Evolutionary conservation across 2,888 invertebrate species (phyloP).

Genomic region (Ormia ochracea): DNA sequence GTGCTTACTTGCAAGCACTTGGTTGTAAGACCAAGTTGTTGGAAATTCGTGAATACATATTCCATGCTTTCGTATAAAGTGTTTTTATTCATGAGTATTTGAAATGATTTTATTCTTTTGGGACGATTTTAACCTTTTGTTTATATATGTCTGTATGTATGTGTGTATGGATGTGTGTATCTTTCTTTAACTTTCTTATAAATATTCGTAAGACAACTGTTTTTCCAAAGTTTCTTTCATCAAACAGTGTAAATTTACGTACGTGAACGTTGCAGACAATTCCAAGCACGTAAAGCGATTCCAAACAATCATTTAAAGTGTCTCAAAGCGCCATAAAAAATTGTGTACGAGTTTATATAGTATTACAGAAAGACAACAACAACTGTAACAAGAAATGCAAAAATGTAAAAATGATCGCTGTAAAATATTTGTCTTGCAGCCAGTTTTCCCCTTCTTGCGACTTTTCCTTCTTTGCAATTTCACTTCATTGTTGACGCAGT

Average conservation of each 20-base stretch:
- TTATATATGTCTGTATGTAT: neutral
- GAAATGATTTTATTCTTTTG: too few relatives aligned
- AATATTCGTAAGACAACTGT: slow-evolving; percentile 10
- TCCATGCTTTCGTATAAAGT: too few relatives aligned
- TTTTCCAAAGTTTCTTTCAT: neutral
- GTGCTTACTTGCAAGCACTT: too few relatives aligned
- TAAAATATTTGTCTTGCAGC: slow-evolving; percentile 19
- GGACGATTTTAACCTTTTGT: too few relatives aligned
- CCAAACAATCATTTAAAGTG: slow-evolving; percentile 58
- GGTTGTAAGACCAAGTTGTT: too few relatives aligned
- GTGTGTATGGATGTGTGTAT: neutral
- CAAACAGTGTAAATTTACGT: neutral
- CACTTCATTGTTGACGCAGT: slow-evolving; percentile 3
- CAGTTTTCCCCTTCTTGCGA: slow-evolving; percentile 5
- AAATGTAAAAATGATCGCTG: slow-evolving; percentile 20
- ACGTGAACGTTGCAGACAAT: too few relatives aligned
- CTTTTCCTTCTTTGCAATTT: neutral
- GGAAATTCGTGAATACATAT: too few relatives aligned
- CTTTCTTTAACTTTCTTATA: slow-evolving; percentile 11
- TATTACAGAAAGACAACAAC: neutral
- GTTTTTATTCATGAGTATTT: too few relatives aligned
- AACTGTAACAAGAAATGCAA: slow-evolving; percentile 17
- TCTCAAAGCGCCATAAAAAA: slow-evolving; percentile 30
- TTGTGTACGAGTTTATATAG: too few relatives aligned
- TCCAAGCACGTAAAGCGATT: slow-evolving; percentile 56